Percentiles rank a stretch among this genome's conserved stretches.
Conservation (phyloP, 2,797 vertebrate genomes). For the Helarctos malayanus region DNA sequence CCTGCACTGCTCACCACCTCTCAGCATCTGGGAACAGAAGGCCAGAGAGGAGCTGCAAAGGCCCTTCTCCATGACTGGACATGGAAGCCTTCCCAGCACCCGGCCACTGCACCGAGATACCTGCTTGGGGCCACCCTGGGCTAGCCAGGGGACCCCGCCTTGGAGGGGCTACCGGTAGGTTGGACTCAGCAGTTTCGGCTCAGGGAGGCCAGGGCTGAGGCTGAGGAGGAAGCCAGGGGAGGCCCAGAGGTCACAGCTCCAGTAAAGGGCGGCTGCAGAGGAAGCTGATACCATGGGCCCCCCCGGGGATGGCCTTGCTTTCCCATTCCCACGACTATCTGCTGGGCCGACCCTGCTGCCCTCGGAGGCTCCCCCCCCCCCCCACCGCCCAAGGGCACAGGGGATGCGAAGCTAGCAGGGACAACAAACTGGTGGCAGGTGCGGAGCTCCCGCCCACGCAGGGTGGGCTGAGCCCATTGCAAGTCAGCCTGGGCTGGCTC, state of each 20-base stretch:
- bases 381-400: rapidly evolving
- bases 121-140: neutral
- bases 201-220: neutral
- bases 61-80: neutral
- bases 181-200: neutral
- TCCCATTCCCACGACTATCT: neutral
- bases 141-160: neutral
- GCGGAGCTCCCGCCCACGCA: rapidly evolving
- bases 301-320: neutral
- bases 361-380: neutral
- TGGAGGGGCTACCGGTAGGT: rapidly evolving
- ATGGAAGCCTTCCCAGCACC: neutral
- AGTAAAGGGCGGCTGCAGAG: too few species aligned
- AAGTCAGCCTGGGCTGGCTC: neutral
- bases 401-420: neutral
- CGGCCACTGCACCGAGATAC: neutral
- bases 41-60: neutral
- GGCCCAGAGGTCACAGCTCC: neutral
- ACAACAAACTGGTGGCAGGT: neutral
- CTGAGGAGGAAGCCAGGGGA: too few species aligned
- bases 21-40: neutral
- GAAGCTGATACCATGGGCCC: neutral
- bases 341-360: neutral
- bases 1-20: neutral
- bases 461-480: neutral